Percentiles rank a stretch among this genome's conserved stretches.
Conservation (phyloP, 2,797 vertebrate species). For the Notolepis coatsorum region DNA sequence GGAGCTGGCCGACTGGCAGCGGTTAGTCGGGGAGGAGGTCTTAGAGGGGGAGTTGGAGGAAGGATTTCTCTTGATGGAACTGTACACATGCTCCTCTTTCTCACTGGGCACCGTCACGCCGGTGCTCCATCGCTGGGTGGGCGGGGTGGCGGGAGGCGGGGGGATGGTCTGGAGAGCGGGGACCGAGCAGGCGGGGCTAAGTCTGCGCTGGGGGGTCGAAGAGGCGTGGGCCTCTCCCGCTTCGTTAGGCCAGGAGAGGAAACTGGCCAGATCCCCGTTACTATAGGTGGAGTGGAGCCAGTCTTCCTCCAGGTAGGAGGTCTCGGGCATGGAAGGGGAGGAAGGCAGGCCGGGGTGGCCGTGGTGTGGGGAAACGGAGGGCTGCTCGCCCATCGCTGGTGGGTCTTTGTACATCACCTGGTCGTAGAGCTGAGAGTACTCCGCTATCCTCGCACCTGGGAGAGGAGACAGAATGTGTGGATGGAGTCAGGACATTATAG, state of each 20-base stretch:
- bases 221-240: slow-evolving; percentile 59
- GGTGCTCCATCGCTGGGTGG: slow-evolving; percentile 87
- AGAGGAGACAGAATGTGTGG: slow-evolving; percentile 15
- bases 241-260: slow-evolving; percentile 75
- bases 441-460: slow-evolving; percentile 95
- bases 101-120: slow-evolving; percentile 86
- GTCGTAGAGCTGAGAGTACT: slow-evolving; percentile 97
- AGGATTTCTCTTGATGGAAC: slow-evolving; percentile 86
- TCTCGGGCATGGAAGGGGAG: slow-evolving; percentile 73
- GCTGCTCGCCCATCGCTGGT: slow-evolving; percentile 67
- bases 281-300: slow-evolving; percentile 93
- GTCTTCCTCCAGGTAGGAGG: slow-evolving; percentile 80
- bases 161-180: slow-evolving; percentile 86
- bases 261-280: slow-evolving; percentile 90
- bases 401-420: slow-evolving; percentile 92
- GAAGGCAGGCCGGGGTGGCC: slow-evolving; percentile 66
- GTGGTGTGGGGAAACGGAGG: slow-evolving; percentile 47
- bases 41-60: slow-evolving; percentile 65
- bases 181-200: slow-evolving; percentile 83
- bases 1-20: slow-evolving; percentile 85
- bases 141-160: slow-evolving; percentile 63
- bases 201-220: slow-evolving; percentile 69
- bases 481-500: background rate
- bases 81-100: slow-evolving; percentile 88
- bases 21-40: slow-evolving; percentile 67